phyloP scores from a whole-genome alignment of 30 jellyfish, hydroid and myxozoan genomes.

The Aurelia aurita region DNA sequence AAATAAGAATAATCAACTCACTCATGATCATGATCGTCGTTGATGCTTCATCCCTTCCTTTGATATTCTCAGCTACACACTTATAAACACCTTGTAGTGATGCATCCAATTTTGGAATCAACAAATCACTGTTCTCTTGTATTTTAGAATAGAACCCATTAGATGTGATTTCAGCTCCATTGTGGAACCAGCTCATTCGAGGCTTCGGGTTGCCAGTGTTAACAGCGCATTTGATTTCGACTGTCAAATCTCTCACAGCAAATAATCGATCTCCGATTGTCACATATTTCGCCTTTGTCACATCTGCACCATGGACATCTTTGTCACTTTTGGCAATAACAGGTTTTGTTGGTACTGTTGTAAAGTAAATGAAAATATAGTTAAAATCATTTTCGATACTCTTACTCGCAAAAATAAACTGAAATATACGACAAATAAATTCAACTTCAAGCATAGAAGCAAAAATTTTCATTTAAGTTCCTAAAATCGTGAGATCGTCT shows the following conservation, averaged over 20 bases:
- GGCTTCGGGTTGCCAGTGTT: constrained; percentile 78
- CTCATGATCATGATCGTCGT: constrained; percentile 60
- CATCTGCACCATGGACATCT: constrained; percentile 54
- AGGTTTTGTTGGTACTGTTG: constrained; percentile 69
- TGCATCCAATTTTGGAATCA: constrained; percentile 72
- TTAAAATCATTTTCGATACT: too few relatives aligned
- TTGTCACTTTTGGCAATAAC: constrained; percentile 26
- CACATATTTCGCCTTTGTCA: constrained; percentile 38
- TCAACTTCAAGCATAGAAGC: too few relatives aligned
- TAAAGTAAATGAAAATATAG: neutral
- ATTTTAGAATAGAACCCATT: constrained; percentile 38
- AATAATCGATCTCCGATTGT: constrained; percentile 75
- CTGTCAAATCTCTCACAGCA: constrained; percentile 70
- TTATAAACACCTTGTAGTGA: constrained; percentile 69
- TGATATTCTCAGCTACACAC: constrained; percentile 67
- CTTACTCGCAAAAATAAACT: too few relatives aligned
- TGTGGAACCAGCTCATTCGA: constrained; percentile 68
- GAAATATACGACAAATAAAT: too few relatives aligned
- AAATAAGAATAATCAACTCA: neutral
- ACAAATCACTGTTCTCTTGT: constrained; percentile 62
- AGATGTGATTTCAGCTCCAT: constrained; percentile 52
- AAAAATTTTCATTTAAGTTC: too few relatives aligned
- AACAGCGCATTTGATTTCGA: constrained; percentile 67
- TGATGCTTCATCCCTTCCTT: constrained; percentile 71
- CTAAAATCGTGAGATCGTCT: too few relatives aligned